Evolutionary conservation across 2,113 vertebrate genomes (phyloP), one percentile per base, ranked within the genome.

Genomic region (Boulengeromyrus knoepffleri): DNA sequence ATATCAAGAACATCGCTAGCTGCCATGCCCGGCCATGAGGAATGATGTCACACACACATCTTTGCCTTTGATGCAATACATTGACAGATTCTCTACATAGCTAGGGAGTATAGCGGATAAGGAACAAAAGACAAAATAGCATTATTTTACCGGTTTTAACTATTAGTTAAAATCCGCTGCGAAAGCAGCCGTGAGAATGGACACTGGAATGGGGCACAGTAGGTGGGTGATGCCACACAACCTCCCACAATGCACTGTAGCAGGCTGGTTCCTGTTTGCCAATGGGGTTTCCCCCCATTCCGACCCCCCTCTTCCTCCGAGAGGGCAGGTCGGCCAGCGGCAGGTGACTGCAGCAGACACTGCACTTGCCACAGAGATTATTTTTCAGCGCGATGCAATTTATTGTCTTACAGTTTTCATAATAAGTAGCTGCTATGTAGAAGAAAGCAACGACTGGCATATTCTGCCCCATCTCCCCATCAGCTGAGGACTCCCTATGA

Each of bases 281-380:
- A 21, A 19, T 17, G 45, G 45, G 39, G 45, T 3, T 10, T 85
- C 83, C 39, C 80, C 42, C 3, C 7, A 7, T 84, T 31, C 17
- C 2, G 31, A 39, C 39, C 15, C 77, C 5, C 39, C 77, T 83
- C 77, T 21, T 46, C 77, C 77, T 83, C 42, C 1, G 19, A 83
- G 83, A 9, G 45, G 83, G 45, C 45, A 47, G 77, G 15, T 31
- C 58, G 13, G 42, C 36, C 36, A 39, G 36, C 31, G 45, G 45
- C 45, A 47, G 77, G 36, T 13, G 53, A 56, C n/a, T 70, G n/a
- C 74, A 0, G 39, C 83, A 85, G 83, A 47, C 83, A 47, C 45
- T 24, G 45, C 83, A 85, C 83, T 47, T 47, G 45, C 83, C 83
- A 85, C 39, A 85, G 42, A 85, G 83, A 85, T 85, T 85, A 85